phyloP scores from a whole-genome alignment of 2,888 invertebrate genomes.

The Acheta domesticus region DNA sequence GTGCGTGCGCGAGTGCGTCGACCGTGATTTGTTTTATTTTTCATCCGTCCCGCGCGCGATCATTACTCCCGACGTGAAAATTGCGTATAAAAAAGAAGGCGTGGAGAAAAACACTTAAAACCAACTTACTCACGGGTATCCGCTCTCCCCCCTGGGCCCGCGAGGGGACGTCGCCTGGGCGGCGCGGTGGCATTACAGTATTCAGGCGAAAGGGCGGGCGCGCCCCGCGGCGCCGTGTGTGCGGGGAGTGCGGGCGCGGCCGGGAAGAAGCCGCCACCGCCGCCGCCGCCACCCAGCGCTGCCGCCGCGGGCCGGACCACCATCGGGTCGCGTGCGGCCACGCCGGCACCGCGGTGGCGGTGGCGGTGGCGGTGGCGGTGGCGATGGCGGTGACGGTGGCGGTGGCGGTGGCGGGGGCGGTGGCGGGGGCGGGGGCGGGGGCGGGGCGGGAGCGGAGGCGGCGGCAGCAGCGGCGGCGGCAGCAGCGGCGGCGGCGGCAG shows the following conservation, averaged over 20 bases:
- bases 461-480: neutral
- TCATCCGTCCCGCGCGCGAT: neutral
- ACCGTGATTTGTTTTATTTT: neutral
- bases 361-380: too few species aligned
- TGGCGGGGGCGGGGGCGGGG: too few species aligned
- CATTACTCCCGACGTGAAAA: neutral
- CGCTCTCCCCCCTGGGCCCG: neutral
- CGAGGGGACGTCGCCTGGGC: neutral
- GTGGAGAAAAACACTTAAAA: slow-evolving; percentile 18
- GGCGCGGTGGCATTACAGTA: neutral
- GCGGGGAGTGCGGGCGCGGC: neutral
- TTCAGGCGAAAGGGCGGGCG: neutral
- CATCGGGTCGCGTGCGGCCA: neutral
- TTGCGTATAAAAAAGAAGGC: neutral
- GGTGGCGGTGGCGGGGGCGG: neutral
- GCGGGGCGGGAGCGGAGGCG: neutral
- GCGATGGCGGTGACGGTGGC: neutral
- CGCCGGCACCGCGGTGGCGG: neutral
- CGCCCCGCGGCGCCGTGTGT: neutral
- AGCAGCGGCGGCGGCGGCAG: neutral
- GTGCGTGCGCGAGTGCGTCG: neutral
- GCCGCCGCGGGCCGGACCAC: neutral
- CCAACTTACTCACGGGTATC: neutral
- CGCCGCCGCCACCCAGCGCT: too few species aligned
- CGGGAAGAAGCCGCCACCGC: too few species aligned